Base-by-base conservation (phyloP, 2,888 invertebrate genomes). In the Nomada ferruginata region DNA sequence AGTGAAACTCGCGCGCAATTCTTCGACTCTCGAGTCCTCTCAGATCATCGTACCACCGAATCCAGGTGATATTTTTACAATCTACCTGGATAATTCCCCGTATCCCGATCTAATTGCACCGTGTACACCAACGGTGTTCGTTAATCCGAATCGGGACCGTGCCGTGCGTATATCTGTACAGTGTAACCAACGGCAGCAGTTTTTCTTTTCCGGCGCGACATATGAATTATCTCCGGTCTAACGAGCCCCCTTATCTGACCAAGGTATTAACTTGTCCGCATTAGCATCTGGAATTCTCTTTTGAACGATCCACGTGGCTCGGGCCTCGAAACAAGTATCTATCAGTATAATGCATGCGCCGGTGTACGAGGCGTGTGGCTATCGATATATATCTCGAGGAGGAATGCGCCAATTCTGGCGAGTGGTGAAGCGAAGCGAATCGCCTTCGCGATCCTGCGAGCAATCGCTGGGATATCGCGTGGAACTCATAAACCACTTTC, bases 401-500 rank as follows among this genome's bases (percentile, higher is more conserved):
- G 84, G 82, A 82, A 85, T 84, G 83, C 83, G 83, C 76, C 76
- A 76, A 83, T 84, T 83, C 83, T 26, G 57, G 83, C 83, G 83
- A 59, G 69, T 66, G 83, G 83, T 70, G 79, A 83, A 84, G 75
- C 83, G 83, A 61, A 83, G 79, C 83, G 83, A 68, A 78, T 83
- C 83, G 75, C 69, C 63, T 55, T 44, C 50, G 61, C 60, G 70
- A 76, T 57, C 75, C 66, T 50, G 75, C 68, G 84, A 74, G 76
- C 75, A 66, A 79, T 80, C 81, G 73, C 20, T 64, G 60, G 60
- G 71, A 81, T 78, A 81, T 81, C 75, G 80, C n/a, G 44, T 66
- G 44, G 53, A 50, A 64, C 81, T 76, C 82, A 75, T 85, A 85
- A 85, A 85, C 85, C 85, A 85, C 85, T 85, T 84, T 85, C 85